phyloP scores from a whole-genome alignment of 2,113 vertebrate species.

The Anolis carolinensis region DNA sequence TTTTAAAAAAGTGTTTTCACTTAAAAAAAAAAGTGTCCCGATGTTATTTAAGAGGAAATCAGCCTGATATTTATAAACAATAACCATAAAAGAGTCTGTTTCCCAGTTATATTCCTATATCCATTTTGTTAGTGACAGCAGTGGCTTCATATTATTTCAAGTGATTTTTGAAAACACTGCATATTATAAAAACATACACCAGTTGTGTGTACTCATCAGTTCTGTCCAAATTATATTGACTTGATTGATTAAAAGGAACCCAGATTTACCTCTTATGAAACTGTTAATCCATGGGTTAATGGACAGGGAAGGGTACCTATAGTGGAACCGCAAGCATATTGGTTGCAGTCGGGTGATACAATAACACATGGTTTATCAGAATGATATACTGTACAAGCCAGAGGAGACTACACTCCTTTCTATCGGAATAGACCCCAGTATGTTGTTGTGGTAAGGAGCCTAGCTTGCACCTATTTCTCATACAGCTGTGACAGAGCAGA shows the following conservation, averaged over 20 bases:
- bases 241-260: not conserved
- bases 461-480: too few relatives aligned
- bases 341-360: not conserved
- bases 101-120: not conserved
- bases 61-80: too few relatives aligned
- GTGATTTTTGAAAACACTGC: not conserved
- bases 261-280: not conserved
- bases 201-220: not conserved
- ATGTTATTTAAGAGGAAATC: too few relatives aligned
- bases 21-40: too few relatives aligned
- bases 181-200: not conserved
- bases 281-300: not conserved
- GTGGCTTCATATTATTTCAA: not conserved
- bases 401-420: not conserved
- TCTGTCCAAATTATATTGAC: not conserved
- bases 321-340: not conserved
- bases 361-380: not conserved
- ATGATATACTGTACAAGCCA: too few relatives aligned
- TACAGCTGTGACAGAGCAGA: too few relatives aligned
- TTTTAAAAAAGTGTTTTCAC: too few relatives aligned
- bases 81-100: not conserved
- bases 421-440: not conserved
- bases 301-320: not conserved
- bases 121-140: not conserved
- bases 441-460: not conserved